Conservation (phyloP, 2,888 invertebrate species). For the Drosophila ustulata region DNA sequence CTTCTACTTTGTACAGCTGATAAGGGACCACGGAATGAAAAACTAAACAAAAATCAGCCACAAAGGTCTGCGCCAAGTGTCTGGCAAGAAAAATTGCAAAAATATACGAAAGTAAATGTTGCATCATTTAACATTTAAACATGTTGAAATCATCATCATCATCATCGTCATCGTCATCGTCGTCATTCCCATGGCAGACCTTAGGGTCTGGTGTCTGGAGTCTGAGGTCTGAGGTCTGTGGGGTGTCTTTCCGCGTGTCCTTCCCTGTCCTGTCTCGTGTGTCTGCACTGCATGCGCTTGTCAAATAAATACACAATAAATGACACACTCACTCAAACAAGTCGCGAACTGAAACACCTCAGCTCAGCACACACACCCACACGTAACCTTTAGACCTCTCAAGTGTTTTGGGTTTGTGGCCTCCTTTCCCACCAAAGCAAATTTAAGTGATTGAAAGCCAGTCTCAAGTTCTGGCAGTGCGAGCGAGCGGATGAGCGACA, state of each 20-base stretch:
- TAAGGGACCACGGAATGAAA: conserved; percentile 27
- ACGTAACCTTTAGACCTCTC: conserved; percentile 49
- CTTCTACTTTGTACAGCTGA: conserved; percentile 23
- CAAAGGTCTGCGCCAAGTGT: conserved; percentile 19
- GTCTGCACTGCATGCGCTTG: conserved; percentile 61
- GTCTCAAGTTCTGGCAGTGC: conserved; percentile 28
- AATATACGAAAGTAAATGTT: conserved; percentile 54
- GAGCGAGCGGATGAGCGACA: background rate
- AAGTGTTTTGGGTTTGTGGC: conserved; percentile 47
- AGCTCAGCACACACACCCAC: conserved; percentile 9
- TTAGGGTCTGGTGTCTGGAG: no score
- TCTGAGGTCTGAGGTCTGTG: background rate
- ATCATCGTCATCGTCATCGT: background rate
- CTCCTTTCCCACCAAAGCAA: conserved; percentile 34
- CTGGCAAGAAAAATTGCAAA: conserved; percentile 47
- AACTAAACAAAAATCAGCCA: conserved; percentile 39
- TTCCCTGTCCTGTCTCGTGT: conserved; percentile 29
- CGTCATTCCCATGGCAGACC: conserved; percentile 5
- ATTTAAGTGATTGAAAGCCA: conserved; percentile 67
- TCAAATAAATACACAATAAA: conserved; percentile 75
- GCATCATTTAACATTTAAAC: conserved; percentile 66
- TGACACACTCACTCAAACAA: conserved; percentile 66
- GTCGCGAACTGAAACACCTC: conserved; percentile 37
- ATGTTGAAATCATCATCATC: conserved; percentile 32
- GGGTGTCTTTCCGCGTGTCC: background rate